Evolutionary conservation across 2,113 vertebrate genomes (phyloP), one percentile per base, ranked within the genome.

Genomic region (Ceuthmochares aereus): DNA sequence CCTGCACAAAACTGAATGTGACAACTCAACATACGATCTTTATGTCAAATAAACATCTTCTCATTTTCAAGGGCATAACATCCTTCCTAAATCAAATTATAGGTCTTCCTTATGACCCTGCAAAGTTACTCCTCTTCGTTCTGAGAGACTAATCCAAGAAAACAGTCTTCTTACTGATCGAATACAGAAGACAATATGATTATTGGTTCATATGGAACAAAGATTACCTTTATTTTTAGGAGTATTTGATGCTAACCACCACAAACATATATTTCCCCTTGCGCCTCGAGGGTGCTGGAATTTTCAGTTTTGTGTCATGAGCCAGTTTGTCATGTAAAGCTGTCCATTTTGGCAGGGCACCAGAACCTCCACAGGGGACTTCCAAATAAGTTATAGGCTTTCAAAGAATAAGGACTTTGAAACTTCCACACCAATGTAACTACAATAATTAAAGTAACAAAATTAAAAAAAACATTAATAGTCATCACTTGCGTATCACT

Each of bases 31-130:
- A 8, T 67, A 69, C 0, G 0, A 84, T 55, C 72, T 83, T 83
- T 74, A 34, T 69, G 93, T 84, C 84, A 96, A 85, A 80, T 25
- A 89, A 94, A 45, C 63, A 80, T 47, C 83, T 62, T 77, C 75
- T 84, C 54, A 67, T 81, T 79, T 69, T 73, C 78, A 87, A 66
- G 52, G 51, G 70, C 55, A 47, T 37, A 91, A 56, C n/a, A 79
- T 45, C 76, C 56, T 78, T 80, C 76, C 68, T 82, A 83, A 90
- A 91, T 77, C 54, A 91, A 93, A 92, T 51, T 37, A 66, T 4
- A 59, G 1, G 3, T 85, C 55, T 88, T 23, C 74, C 29, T 83
- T 45, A 49, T 0, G 11, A 67, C 42, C 59, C 68, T 76, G 51
- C 32, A 80, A 84, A 83, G 51, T 47, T 73, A 91, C 51, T 32